Conservation (phyloP, 1,140 invertebrate genomes). For the Aphaenogaster rudis region DNA sequence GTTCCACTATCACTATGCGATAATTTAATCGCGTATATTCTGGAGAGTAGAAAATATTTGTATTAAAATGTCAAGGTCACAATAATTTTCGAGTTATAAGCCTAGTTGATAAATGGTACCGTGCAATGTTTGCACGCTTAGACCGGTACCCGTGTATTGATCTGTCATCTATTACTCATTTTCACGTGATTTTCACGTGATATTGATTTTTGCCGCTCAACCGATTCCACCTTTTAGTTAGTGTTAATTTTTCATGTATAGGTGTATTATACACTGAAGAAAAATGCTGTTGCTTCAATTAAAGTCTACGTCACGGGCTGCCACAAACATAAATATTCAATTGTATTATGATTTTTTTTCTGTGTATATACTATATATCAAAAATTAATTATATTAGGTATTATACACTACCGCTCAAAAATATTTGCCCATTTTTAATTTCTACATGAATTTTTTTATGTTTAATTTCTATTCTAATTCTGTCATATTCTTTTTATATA, state of each 20-base stretch:
- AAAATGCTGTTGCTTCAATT: too few species aligned
- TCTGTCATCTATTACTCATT: conserved; percentile 29
- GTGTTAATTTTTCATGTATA: not conserved
- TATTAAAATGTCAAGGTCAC: conserved; percentile 33
- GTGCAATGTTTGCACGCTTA: conserved; percentile 8
- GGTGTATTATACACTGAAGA: too few species aligned
- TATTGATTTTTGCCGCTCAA: not conserved
- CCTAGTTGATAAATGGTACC: not conserved
- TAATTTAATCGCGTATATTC: conserved; percentile 5
- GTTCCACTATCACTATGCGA: not conserved
- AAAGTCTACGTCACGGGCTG: too few species aligned
- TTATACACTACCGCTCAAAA: too few species aligned
- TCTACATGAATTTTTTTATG: too few species aligned
- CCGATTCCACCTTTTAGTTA: not conserved
- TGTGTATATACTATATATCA: too few species aligned
- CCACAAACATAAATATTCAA: too few species aligned
- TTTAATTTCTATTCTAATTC: too few species aligned
- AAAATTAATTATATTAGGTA: too few species aligned
- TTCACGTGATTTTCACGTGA: conserved; percentile 3
- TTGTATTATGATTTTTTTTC: too few species aligned
- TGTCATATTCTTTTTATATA: too few species aligned
- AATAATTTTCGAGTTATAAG: conserved; percentile 26
- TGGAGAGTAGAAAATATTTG: not conserved
- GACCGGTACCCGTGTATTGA: not conserved
- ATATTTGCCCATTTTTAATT: too few species aligned